These are phyloP conservation scores for Drosophila lacteicornis DNA, from an alignment of 1,140 invertebrate genomes.

Conservation along the genomic window DNA sequence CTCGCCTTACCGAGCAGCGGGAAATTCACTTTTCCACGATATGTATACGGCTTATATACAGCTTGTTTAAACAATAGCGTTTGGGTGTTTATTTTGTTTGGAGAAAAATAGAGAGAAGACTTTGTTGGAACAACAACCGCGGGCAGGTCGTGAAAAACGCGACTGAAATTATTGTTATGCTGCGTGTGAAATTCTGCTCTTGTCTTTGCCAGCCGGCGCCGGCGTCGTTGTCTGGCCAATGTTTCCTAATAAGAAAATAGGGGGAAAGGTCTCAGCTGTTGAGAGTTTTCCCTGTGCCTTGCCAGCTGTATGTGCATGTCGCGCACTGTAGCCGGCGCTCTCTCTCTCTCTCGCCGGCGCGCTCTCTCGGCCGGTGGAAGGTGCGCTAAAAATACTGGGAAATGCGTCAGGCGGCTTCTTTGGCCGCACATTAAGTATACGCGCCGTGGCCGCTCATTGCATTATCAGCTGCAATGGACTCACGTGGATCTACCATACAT, in stretches of 20 bases:
- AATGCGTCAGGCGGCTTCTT: constrained; percentile 57
- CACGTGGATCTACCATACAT: constrained; percentile 19
- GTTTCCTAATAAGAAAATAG: constrained; percentile 62
- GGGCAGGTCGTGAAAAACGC: constrained; percentile 73
- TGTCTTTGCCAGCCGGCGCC: constrained; percentile 47
- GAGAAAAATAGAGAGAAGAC: constrained; percentile 13
- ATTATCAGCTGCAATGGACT: constrained; percentile 34
- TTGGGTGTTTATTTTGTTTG: constrained; percentile 12
- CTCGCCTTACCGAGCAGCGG: constrained; percentile 2
- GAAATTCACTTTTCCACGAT: constrained; percentile 10
- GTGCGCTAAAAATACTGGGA: constrained; percentile 65
- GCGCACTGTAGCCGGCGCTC: constrained; percentile 29
- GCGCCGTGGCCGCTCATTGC: constrained; percentile 47
- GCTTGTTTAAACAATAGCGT: constrained; percentile 45
- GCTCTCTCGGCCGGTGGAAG: constrained; percentile 17
- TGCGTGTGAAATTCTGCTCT: constrained; percentile 73
- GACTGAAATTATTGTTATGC: constrained; percentile 79
- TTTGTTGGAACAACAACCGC: constrained; percentile 65
- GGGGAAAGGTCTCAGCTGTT: constrained; percentile 74
- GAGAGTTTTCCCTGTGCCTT: not conserved
- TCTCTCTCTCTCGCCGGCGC: constrained; percentile 9
- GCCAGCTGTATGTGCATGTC: not conserved
- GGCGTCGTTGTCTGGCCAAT: constrained; percentile 68
- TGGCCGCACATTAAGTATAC: constrained; percentile 61
- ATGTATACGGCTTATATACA: constrained; percentile 30